Evolutionary conservation across 2,113 vertebrate genomes (phyloP).

Genomic region (Atractosteus spatula): DNA sequence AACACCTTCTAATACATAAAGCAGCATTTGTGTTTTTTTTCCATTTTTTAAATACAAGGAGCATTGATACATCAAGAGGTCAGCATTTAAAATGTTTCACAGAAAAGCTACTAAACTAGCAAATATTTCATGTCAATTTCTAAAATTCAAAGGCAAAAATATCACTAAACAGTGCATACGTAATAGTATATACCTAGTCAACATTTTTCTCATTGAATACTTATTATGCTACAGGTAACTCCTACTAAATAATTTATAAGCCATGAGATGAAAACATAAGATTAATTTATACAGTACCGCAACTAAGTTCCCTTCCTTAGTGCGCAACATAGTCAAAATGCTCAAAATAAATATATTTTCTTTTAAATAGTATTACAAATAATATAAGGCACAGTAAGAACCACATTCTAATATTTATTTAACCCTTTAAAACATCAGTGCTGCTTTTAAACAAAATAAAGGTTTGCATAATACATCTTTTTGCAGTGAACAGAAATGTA

Average conservation of each 20-base stretch:
- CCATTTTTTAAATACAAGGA: slow-evolving; percentile 68
- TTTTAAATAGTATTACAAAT: slow-evolving; percentile 94
- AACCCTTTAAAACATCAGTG: slow-evolving; percentile 72
- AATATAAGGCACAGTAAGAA: slow-evolving; percentile 91
- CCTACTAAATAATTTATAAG: slow-evolving; percentile 98
- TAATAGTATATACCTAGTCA: slow-evolving; percentile 92
- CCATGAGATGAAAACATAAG: slow-evolving; percentile 99
- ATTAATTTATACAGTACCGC: slow-evolving; percentile 89
- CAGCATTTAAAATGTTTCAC: slow-evolving; percentile 68
- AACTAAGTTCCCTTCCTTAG: slow-evolving; percentile 90
- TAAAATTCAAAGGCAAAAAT: slow-evolving; percentile 81
- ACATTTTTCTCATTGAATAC: slow-evolving; percentile 91
- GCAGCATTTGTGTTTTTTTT: slow-evolving; percentile 71
- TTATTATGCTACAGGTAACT: slow-evolving; percentile 90
- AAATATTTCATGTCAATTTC: slow-evolving; percentile 76
- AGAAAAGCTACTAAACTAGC: slow-evolving; percentile 73
- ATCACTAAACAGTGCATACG: slow-evolving; percentile 91
- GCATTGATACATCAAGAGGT: slow-evolving; percentile 57
- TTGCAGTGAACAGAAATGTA: slow-evolving; percentile 68
- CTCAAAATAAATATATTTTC: slow-evolving; percentile 95
- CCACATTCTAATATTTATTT: slow-evolving; percentile 64
- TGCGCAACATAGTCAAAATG: slow-evolving; percentile 88
- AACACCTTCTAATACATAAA: slow-evolving; percentile 81
- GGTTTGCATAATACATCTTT: slow-evolving; percentile 53
- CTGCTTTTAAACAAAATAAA: slow-evolving; percentile 55